phyloP scores from a whole-genome alignment of 2,888 invertebrate genomes.

The Eilema caniola region DNA sequence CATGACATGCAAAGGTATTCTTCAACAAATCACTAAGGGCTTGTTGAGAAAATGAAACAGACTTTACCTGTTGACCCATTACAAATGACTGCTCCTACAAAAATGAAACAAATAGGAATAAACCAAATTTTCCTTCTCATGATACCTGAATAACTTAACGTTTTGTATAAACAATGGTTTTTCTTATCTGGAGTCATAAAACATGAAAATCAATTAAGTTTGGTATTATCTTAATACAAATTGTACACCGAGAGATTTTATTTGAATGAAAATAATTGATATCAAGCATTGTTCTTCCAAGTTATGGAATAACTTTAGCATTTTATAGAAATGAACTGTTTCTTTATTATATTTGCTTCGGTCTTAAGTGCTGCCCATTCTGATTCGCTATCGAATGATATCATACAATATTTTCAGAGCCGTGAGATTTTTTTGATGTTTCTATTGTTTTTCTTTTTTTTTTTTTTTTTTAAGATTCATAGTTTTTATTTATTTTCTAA shows the following conservation, averaged over 20 bases:
- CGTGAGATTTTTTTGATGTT: not conserved
- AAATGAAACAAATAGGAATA: not conserved
- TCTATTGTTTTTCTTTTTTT: too few species aligned
- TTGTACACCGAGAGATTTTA: not conserved
- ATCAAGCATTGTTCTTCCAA: not conserved
- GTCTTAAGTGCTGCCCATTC: not conserved
- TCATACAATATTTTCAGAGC: not conserved
- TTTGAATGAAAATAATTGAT: not conserved
- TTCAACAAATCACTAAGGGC: not conserved
- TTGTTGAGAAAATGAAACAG: not conserved
- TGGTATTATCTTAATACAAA: not conserved
- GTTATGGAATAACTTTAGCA: not conserved
- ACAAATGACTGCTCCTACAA: not conserved
- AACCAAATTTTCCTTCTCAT: not conserved
- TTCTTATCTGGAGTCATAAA: slow-evolving; percentile 7
- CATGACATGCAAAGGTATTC: too few species aligned
- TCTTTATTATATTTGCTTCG: not conserved
- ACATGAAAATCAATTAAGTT: slow-evolving; percentile 2
- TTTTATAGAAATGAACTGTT: not conserved
- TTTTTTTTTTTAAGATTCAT: too few species aligned
- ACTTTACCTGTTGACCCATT: not conserved
- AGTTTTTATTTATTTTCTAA: too few species aligned
- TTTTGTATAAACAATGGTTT: not conserved
- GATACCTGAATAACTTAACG: not conserved
- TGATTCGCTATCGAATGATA: not conserved